Evolutionary conservation across 2,113 vertebrate species (phyloP), one percentile per base, ranked within the genome.

Genomic region (Lepus timidus): DNA sequence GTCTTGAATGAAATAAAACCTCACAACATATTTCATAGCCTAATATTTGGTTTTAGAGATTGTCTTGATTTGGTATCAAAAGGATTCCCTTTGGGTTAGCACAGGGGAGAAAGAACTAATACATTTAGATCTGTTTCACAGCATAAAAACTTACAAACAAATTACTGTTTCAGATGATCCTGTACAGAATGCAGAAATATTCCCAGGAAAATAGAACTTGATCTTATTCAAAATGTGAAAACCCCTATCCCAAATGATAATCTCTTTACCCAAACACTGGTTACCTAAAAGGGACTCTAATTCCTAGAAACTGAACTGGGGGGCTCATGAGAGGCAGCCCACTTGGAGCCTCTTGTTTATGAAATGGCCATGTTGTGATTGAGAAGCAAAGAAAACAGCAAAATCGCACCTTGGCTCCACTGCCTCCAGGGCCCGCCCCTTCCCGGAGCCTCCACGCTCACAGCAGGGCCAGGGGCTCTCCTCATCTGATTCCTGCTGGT

Each of bases 1-100:
- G 8, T 73, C 68, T 89, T 81, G 75, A 83, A 85, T 71, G 75
- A 88, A 96, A 68, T 75, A 84, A 95, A 52, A 84, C 88, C 52
- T 55, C n/a, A 12, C 58, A 95, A 88, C 27, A 79, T 13, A 58
- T 73, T 68, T 68, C 33, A 61, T 23, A 58, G 27, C 11, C 51
- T 58, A 52, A 16, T 31, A 75, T 55, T 96, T 84, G 19, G 39
- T 81, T 80, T 95, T 68, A 23, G 39, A 89, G 10, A 75, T 7
- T 36, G 7, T 83, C 62, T 95, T 79, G 88, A 81, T 88, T 58
- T 70, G 36, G 29, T 65, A 89, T 73, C 23, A n/a, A 89, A 96
- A 93, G 44, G 64, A 93, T 70, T 33, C 20, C 93, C 78, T 61
- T 52, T 36, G 27, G 73, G 88, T 75, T 91, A 82, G 9, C 58